Percentiles rank a stretch among this genome's conserved stretches.
Conservation (phyloP, 2,113 vertebrate genomes). For the Muntiacus reevesi region DNA sequence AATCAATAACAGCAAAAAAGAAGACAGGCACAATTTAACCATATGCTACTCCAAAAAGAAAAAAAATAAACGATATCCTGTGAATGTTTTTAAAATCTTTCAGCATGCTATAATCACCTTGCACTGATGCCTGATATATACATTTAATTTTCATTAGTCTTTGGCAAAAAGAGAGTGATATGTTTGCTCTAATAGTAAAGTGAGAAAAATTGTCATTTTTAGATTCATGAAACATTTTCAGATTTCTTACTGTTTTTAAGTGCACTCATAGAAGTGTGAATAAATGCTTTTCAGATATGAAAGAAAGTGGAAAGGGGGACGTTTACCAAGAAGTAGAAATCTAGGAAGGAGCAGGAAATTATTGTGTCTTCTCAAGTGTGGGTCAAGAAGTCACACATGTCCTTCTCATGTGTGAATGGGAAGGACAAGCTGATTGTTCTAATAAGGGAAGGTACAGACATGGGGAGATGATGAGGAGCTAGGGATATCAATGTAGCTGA, state of each 20-base stretch:
- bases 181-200: background rate
- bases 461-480: background rate
- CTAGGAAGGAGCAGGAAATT: background rate
- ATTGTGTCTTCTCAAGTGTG: background rate
- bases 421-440: too few relatives aligned
- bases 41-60: background rate
- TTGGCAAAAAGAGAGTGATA: background rate
- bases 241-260: background rate
- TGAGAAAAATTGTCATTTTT: background rate
- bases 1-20: constrained; percentile 63
- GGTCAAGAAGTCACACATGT: background rate
- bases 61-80: background rate
- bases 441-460: background rate
- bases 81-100: constrained; percentile 21
- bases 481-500: background rate
- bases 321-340: background rate
- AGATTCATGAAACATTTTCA: background rate
- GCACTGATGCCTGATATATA: background rate
- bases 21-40: constrained; percentile 46
- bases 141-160: background rate
- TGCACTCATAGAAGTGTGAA: background rate
- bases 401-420: fast-evolving
- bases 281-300: background rate
- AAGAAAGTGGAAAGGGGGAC: background rate
- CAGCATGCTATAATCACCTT: background rate